A percentile compares a stretch with the other conserved stretches of the same genome.
Conservation (phyloP, 2,113 vertebrate genomes). For the Brachyhypopomus gauderio region DNA sequence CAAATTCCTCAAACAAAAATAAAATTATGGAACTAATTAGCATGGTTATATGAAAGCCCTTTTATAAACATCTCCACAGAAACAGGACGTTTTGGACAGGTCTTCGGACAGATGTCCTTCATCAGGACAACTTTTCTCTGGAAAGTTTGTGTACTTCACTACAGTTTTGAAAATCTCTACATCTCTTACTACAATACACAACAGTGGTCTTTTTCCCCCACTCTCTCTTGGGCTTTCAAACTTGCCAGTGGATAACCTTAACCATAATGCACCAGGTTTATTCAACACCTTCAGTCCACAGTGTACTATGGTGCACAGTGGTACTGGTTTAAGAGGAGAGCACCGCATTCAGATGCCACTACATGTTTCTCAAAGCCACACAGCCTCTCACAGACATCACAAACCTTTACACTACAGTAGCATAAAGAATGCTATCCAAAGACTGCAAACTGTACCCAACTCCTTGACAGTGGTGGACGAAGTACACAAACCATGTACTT, state of each 20-base stretch:
- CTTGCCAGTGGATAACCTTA: not conserved
- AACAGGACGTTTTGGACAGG: slow-evolving; percentile 52
- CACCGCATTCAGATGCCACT: too few species aligned
- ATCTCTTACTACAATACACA: too few species aligned
- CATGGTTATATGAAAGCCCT: slow-evolving; percentile 69
- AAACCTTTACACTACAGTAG: not conserved
- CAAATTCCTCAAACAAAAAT: slow-evolving; percentile 37
- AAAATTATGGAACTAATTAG: slow-evolving; percentile 67
- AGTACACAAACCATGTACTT: too few species aligned
- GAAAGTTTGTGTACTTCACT: too few species aligned
- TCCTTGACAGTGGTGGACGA: too few species aligned
- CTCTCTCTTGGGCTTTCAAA: too few species aligned
- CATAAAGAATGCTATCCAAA: not conserved
- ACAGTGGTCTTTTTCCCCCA: too few species aligned
- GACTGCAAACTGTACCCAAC: not conserved
- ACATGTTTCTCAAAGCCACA: not conserved
- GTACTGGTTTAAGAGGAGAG: too few species aligned
- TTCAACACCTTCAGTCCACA: not conserved
- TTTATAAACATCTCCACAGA: slow-evolving; percentile 31
- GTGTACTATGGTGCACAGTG: too few species aligned
- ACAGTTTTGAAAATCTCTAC: too few species aligned
- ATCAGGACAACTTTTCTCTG: too few species aligned
- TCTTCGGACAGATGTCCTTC: slow-evolving; percentile 20
- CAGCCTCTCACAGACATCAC: not conserved
- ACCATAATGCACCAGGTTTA: not conserved